These are phyloP conservation scores for Lampris incognitus DNA, from an alignment of 2,113 vertebrate genomes.

Conservation along the genomic window DNA sequence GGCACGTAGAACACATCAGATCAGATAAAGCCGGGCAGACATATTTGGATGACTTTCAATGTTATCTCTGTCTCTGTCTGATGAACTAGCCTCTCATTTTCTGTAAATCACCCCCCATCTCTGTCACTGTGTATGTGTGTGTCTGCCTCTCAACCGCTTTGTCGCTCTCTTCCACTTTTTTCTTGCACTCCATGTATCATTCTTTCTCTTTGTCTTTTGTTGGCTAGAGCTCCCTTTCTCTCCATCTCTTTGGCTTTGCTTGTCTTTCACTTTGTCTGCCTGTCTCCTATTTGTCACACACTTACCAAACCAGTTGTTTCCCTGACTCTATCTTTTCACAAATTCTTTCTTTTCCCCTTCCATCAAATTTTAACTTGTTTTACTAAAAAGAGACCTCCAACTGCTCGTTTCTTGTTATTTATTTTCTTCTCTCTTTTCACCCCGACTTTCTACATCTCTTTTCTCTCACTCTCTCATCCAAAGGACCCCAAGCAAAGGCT, in stretches of 20 bases:
- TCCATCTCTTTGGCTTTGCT: not conserved
- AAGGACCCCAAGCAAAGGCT: constrained; percentile 70
- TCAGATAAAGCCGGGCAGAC: constrained; percentile 13
- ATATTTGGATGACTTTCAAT: constrained; percentile 24
- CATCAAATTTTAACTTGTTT: constrained; percentile 37
- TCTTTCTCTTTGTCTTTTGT: not conserved
- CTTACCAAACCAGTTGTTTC: constrained; percentile 10
- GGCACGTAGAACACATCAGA: constrained; percentile 21
- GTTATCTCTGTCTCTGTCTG: not conserved
- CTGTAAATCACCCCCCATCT: constrained; percentile 10
- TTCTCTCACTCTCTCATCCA: constrained; percentile 31
- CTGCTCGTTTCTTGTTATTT: not conserved
- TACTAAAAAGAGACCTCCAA: constrained; percentile 30
- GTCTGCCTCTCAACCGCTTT: constrained; percentile 5
- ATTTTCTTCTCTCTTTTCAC: constrained; percentile 14
- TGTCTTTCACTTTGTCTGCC: constrained; percentile 1
- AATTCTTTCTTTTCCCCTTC: constrained; percentile 5
- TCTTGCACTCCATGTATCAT: not conserved
- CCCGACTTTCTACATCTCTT: constrained; percentile 13
- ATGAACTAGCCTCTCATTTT: not conserved
- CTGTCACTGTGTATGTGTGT: not conserved
- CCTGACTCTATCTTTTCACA: not conserved
- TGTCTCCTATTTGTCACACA: constrained; percentile 11
- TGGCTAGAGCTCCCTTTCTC: constrained; percentile 5
- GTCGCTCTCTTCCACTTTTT: not conserved